Percentiles rank a stretch among this genome's conserved stretches.
Evolutionary conservation across 2,888 invertebrate genomes (phyloP).

Genomic region (Limnephilus lunatus): DNA sequence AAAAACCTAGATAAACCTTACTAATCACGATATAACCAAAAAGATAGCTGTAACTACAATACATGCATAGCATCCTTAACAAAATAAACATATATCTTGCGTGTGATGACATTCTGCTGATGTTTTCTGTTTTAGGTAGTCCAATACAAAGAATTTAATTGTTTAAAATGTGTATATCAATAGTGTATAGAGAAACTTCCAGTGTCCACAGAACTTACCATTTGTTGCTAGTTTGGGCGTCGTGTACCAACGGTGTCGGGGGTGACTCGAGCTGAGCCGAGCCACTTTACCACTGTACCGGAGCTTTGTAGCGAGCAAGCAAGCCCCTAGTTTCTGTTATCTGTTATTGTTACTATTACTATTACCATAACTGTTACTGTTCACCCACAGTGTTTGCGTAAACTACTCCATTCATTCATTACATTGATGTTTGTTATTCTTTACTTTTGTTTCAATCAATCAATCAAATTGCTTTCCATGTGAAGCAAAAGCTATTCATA

Average conservation of each 20-base stretch:
- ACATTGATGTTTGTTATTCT: conserved; percentile 58
- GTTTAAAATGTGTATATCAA: conserved; percentile 64
- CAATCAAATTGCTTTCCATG: conserved; percentile 52
- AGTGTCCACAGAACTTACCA: conserved; percentile 61
- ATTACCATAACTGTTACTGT: conserved; percentile 56
- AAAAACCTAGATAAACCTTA: conserved; percentile 65
- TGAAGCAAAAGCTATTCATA: conserved; percentile 50
- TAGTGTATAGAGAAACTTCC: conserved; percentile 61
- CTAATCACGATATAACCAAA: conserved; percentile 66
- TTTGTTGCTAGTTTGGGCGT: conserved; percentile 61
- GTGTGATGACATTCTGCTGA: conserved; percentile 63
- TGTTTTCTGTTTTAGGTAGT: conserved; percentile 65
- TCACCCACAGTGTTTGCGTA: conserved; percentile 52
- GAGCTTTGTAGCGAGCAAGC: conserved; percentile 57
- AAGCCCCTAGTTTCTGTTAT: conserved; percentile 57
- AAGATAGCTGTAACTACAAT: conserved; percentile 63
- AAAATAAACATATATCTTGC: conserved; percentile 64
- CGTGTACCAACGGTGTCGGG: not conserved
- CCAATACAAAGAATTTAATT: conserved; percentile 62
- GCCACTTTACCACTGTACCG: not conserved
- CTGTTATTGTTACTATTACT: not conserved
- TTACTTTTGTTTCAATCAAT: conserved; percentile 58
- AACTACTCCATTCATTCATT: conserved; percentile 57
- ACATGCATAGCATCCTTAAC: conserved; percentile 63
- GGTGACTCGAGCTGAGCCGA: not conserved